Conservation (phyloP, 2,113 vertebrate species). For the Garra rufa region DNA sequence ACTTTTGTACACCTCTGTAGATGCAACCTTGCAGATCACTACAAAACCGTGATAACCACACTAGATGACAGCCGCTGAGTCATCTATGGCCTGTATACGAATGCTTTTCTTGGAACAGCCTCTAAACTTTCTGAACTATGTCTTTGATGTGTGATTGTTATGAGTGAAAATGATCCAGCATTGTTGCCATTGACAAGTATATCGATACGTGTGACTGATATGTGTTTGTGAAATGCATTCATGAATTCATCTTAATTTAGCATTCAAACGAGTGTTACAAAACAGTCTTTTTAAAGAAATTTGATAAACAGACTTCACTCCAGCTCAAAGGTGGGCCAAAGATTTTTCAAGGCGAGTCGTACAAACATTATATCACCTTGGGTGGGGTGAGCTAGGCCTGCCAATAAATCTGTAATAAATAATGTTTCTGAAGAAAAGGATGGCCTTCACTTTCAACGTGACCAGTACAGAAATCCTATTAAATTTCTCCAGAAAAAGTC, state of each 20-base stretch:
- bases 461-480: neutral
- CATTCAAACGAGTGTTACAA: neutral
- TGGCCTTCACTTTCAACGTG: neutral
- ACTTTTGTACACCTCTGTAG: neutral
- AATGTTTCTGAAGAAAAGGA: neutral
- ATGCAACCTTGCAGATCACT: neutral
- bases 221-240: neutral
- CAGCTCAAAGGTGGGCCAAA: neutral
- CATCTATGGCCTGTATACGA: constrained; percentile 2
- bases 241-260: neutral
- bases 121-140: constrained; percentile 13
- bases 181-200: neutral
- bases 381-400: neutral
- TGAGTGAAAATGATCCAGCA: neutral
- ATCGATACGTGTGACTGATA: neutral
- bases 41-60: neutral
- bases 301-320: neutral
- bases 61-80: neutral
- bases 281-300: neutral
- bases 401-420: neutral
- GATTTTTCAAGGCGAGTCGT: neutral
- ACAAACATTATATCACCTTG: neutral
- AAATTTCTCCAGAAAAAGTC: constrained; percentile 6
- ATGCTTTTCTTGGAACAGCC: constrained; percentile 37
- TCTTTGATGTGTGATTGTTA: constrained; percentile 24